Evolutionary conservation across 2,797 vertebrate species (phyloP).

Genomic region (Sitta carolinensis): DNA sequence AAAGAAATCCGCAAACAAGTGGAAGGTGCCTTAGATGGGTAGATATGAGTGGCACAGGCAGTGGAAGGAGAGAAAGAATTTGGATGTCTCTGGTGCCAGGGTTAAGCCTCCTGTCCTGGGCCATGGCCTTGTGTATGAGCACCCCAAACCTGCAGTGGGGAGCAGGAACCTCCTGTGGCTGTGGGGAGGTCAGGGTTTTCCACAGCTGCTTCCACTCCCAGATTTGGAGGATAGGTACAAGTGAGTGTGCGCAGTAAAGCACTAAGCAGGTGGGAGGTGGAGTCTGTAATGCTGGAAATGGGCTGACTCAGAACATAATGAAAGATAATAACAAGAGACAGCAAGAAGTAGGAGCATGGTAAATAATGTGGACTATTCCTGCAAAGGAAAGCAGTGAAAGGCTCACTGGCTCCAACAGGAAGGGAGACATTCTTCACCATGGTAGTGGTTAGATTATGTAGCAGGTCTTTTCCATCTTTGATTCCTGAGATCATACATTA

Average conservation of each 20-base stretch:
- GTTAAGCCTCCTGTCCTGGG: not conserved
- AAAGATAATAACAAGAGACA: not conserved
- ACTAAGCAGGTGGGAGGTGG: not conserved
- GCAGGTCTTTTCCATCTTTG: not conserved
- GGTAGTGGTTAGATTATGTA: not conserved
- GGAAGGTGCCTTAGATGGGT: not conserved
- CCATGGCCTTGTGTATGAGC: not conserved
- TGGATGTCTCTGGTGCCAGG: rapidly evolving
- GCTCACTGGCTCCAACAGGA: not conserved
- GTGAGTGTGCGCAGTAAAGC: not conserved
- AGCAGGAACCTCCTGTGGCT: rapidly evolving
- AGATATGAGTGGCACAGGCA: rapidly evolving
- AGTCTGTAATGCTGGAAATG: not conserved
- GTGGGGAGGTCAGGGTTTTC: not conserved
- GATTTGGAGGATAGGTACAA: not conserved
- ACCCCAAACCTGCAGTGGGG: not conserved
- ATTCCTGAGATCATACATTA: not conserved
- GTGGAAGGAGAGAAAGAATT: not conserved
- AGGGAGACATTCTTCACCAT: not conserved
- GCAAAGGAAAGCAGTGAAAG: not conserved
- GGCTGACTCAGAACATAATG: not conserved
- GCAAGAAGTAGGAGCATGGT: not conserved
- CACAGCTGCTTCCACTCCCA: rapidly evolving
- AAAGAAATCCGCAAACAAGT: not conserved
- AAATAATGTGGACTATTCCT: not conserved